Conservation (phyloP, 2,888 invertebrate genomes). For the Hydraecia micacea region DNA sequence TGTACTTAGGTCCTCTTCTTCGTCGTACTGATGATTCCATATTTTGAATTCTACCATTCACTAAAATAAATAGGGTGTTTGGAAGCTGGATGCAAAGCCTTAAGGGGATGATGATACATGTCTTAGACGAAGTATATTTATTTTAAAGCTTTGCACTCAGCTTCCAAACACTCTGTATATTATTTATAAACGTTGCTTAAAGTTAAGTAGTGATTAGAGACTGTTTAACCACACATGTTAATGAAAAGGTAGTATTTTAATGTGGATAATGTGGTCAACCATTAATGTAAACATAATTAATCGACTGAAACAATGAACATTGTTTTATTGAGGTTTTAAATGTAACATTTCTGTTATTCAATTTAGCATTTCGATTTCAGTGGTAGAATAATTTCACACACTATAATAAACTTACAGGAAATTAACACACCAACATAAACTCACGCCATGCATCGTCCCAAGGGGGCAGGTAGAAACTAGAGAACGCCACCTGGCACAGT, state of each 20-base stretch:
- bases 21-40: background rate
- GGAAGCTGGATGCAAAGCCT: no score
- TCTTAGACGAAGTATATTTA: no score
- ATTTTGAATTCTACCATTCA: background rate
- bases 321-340: background rate
- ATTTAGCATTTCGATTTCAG: background rate
- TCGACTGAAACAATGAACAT: background rate
- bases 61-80: no score
- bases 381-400: background rate
- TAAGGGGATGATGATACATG: no score
- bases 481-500: background rate
- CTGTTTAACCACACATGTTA: background rate
- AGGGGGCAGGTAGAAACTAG: background rate
- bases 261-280: background rate
- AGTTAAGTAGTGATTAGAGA: no score
- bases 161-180: no score
- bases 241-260: background rate
- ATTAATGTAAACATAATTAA: background rate
- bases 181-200: no score
- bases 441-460: background rate
- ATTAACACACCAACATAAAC: background rate
- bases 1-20: background rate
- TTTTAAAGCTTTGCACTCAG: no score
- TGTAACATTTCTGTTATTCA: background rate
- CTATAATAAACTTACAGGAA: background rate